Base-by-base conservation (phyloP, 2,797 vertebrate species). In the Liasis olivaceus region DNA sequence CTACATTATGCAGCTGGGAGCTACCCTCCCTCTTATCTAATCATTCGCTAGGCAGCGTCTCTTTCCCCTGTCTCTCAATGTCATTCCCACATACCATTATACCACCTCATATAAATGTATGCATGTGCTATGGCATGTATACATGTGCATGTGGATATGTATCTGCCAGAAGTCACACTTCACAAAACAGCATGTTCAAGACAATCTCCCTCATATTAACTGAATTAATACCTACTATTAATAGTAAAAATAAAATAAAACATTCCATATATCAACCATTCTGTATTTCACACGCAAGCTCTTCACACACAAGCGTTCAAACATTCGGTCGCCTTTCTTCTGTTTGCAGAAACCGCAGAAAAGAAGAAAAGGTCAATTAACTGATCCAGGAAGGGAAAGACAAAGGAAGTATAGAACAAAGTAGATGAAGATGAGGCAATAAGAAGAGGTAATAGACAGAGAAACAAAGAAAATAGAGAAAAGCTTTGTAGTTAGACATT, bases 351-450 rank as follows among this genome's bases (percentile, higher is more conserved):
- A 81, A 81, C 3, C 47, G 36, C 17, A 9, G 9, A 77, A 77
- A 42, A 2, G 20, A 1, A 1, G 36, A 3, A 0, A 6, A 1
- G 11, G 47, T 1, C 9, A 47, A 1, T 81, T 12, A 81, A 81
- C 4, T 47, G 36, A 24, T 9, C 42, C 22, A 81, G 9, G 72
- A 81, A 81, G 20, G 4, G 42, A 81, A 81, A 81, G 42, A 47
- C 42, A 47, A 81, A 81, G 9, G 20, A 24, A 81, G 22, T 14
- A 20, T 31, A 72, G 66, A 17, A 77, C 17, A 22, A 42, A 77
- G 9, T 81, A 36, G 42, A 47, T 47, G 47, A 81, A 72, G 47
- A 81, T 81, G 77, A 81, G 42, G 42, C 36, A 81, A 81, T 24
- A 81, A 20, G 22, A 47, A 47, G 77, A 81, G 47, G 20, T 81